A percentile compares a stretch with the other conserved stretches of the same genome.
phyloP scores from a whole-genome alignment of 1,140 invertebrate species.

The Drosophila hydei region DNA sequence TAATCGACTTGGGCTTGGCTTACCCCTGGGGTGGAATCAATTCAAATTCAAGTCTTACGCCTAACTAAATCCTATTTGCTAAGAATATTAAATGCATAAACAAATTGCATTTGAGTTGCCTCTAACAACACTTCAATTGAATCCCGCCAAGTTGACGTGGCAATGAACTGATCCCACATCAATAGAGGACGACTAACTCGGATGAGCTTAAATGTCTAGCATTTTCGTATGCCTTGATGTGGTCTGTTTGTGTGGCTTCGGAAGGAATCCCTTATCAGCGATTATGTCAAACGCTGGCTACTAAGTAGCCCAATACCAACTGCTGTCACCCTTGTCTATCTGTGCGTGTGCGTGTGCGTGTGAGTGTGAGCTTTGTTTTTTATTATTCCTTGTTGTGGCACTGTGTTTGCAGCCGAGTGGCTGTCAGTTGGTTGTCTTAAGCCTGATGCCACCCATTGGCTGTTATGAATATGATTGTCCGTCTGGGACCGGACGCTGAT shows the following conservation, averaged over 20 bases:
- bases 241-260: neutral
- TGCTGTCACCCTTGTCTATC: slow-evolving; percentile 26
- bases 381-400: slow-evolving; percentile 8
- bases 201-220: neutral
- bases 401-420: slow-evolving; percentile 9
- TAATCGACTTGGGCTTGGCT: no score
- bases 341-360: no score
- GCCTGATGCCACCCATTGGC: slow-evolving; percentile 5
- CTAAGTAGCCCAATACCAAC: slow-evolving; percentile 54
- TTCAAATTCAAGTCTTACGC: no score
- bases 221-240: neutral
- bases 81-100: no score
- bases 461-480: slow-evolving; percentile 69
- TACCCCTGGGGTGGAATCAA: no score
- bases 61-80: no score
- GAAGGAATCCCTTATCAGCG: slow-evolving; percentile 71
- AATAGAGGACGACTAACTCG: neutral
- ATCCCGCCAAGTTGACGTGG: neutral
- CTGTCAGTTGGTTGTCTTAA: slow-evolving; percentile 26
- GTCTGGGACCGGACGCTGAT: neutral
- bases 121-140: neutral
- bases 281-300: slow-evolving; percentile 74
- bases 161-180: neutral
- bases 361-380: neutral
- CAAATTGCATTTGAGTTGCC: no score